Conservation (phyloP, 2,888 invertebrate genomes). For the Volucella bombylans region DNA sequence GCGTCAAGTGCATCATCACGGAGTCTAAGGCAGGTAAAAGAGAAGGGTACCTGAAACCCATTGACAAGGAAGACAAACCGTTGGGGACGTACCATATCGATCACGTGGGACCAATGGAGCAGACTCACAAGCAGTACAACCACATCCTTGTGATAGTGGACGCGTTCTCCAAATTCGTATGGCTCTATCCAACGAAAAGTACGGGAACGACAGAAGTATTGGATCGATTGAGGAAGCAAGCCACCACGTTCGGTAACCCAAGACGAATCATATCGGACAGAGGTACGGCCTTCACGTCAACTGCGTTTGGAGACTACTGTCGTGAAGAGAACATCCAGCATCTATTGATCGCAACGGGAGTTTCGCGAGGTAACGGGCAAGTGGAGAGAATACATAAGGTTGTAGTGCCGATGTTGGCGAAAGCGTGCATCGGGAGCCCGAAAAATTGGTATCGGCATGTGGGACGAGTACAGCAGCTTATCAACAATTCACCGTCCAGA, state of each 20-base stretch:
- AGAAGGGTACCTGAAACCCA: constrained; percentile 77
- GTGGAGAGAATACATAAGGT: constrained; percentile 78
- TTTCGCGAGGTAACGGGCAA: constrained; percentile 79
- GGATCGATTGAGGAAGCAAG: constrained; percentile 76
- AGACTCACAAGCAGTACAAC: constrained; percentile 77
- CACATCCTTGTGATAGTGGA: constrained; percentile 78
- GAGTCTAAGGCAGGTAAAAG: constrained; percentile 76
- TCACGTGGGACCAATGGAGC: constrained; percentile 77
- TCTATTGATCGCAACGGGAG: constrained; percentile 76
- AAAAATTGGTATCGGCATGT: constrained; percentile 77
- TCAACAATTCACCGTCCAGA: too few species aligned
- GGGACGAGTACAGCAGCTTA: neutral
- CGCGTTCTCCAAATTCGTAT: constrained; percentile 78
- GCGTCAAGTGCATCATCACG: constrained; percentile 47
- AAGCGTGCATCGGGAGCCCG: constrained; percentile 77
- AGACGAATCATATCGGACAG: constrained; percentile 77
- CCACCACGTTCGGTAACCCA: constrained; percentile 78
- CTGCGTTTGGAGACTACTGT: constrained; percentile 78
- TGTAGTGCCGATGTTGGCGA: constrained; percentile 78
- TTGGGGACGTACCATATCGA: constrained; percentile 77
- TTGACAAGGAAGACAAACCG: constrained; percentile 78
- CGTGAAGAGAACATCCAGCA: constrained; percentile 76
- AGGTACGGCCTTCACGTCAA: constrained; percentile 54
- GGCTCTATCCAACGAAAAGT: constrained; percentile 78
- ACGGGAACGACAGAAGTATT: constrained; percentile 76